Percentiles rank a stretch among this genome's conserved stretches.
These are phyloP conservation scores for Nomada ferruginata DNA, from an alignment of 2,888 invertebrate species.

Conservation along the genomic window DNA sequence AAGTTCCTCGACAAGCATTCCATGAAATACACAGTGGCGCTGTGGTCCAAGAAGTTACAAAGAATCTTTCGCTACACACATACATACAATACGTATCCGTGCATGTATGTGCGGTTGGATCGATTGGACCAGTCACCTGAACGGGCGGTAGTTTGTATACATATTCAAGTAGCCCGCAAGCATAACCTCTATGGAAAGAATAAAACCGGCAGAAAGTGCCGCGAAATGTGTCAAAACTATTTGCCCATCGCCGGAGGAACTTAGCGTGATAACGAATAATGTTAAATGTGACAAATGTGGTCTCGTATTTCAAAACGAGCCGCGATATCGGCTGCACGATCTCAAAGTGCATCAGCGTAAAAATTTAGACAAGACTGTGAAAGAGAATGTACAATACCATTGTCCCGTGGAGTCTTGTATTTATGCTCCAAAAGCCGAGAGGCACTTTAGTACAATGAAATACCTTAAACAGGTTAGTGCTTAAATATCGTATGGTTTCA, in stretches of 20 bases:
- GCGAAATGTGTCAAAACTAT: constrained; percentile 68
- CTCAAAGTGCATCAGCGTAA: constrained; percentile 80
- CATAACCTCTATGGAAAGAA: constrained; percentile 60
- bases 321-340: constrained; percentile 80
- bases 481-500: background rate
- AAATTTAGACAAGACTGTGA: constrained; percentile 75
- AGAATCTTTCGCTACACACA: background rate
- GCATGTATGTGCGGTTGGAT: background rate
- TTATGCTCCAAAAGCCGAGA: constrained; percentile 76
- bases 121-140: constrained; percentile 24
- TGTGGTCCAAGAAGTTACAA: constrained; percentile 2
- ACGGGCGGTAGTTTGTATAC: constrained; percentile 28
- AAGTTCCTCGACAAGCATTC: background rate
- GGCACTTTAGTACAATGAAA: constrained; percentile 81
- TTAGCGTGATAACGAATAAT: constrained; percentile 80
- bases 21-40: background rate
- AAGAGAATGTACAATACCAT: constrained; percentile 79
- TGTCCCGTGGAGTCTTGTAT: constrained; percentile 80
- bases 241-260: constrained; percentile 79
- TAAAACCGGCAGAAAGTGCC: constrained; percentile 32
- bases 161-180: constrained; percentile 12
- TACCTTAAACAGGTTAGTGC: constrained; percentile 82
- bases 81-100: too few species aligned
- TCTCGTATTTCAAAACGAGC: constrained; percentile 78
- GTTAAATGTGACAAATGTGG: constrained; percentile 80